Percentiles rank a stretch among this genome's conserved stretches.
These are phyloP conservation scores for Sciaenops ocellatus DNA, from an alignment of 2,797 vertebrate species.

Conservation along the genomic window DNA sequence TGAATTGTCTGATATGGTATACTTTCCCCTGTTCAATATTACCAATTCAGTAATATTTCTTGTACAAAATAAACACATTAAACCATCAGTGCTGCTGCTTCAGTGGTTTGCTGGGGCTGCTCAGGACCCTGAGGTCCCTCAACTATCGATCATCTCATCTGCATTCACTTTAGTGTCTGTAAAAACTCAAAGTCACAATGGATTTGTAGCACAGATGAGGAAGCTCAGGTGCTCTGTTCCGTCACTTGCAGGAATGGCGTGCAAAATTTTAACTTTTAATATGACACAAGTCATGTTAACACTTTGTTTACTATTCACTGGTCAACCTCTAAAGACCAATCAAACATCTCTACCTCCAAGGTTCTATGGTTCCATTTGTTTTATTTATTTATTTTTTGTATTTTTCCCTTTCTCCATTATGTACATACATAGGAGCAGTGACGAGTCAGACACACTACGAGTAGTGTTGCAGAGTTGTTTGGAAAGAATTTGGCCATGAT, in stretches of 20 bases:
- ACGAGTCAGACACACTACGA: neutral
- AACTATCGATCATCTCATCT: no score
- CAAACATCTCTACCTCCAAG: neutral
- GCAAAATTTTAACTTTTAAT: neutral
- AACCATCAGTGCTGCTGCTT: neutral
- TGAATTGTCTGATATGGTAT: neutral
- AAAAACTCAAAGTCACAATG: slow-evolving; percentile 1
- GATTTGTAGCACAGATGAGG: neutral
- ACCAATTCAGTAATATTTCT: neutral
- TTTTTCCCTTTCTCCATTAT: neutral
- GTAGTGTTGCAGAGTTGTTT: neutral
- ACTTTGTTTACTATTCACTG: neutral
- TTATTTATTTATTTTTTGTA: neutral
- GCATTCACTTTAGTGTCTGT: neutral
- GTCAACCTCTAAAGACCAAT: neutral
- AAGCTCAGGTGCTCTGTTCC: neutral
- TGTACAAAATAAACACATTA: neutral
- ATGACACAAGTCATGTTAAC: neutral
- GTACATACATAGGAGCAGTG: neutral
- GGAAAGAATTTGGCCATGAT: neutral
- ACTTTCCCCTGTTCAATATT: neutral
- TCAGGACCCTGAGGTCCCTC: neutral
- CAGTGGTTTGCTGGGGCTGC: neutral
- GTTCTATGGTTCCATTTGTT: neutral
- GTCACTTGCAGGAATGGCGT: no score